A percentile compares a stretch with the other conserved stretches of the same genome.
phyloP scores from a whole-genome alignment of 2,888 invertebrate species.

The Caenorhabditis panamensis region DNA sequence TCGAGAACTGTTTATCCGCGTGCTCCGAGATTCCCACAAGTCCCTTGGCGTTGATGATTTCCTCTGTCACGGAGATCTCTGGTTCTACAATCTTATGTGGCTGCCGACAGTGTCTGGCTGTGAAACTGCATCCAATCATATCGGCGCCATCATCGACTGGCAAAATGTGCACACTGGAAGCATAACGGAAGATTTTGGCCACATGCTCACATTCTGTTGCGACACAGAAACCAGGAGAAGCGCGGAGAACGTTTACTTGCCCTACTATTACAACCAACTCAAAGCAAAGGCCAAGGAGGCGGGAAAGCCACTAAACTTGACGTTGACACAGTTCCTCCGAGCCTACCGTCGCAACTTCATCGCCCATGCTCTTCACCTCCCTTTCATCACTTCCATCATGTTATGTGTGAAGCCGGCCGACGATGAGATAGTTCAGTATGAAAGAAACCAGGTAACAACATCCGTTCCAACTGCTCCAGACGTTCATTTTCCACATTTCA shows the following conservation, averaged over 20 bases:
- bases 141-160: conserved; percentile 69
- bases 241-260: conserved; percentile 57
- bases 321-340: conserved; percentile 55
- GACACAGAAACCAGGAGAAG: conserved; percentile 43
- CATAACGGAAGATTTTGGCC: conserved; percentile 65
- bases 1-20: conserved; percentile 33
- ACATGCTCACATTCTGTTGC: conserved; percentile 67
- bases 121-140: conserved; percentile 51
- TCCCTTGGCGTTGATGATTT: conserved; percentile 59
- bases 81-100: conserved; percentile 71
- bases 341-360: conserved; percentile 63
- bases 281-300: conserved; percentile 21
- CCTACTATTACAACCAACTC: conserved; percentile 55
- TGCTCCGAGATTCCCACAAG: conserved; percentile 59
- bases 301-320: conserved; percentile 48
- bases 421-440: conserved; percentile 30
- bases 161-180: conserved; percentile 67
- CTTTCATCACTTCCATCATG: conserved; percentile 68
- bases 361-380: conserved; percentile 66
- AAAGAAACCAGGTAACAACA: conserved; percentile 45
- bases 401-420: conserved; percentile 56
- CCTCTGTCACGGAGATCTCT: conserved; percentile 69
- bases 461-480: background rate
- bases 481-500: conserved; percentile 24
- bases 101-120: conserved; percentile 37